Evolutionary conservation across 2,113 vertebrate species (phyloP).

Genomic region (Rhineura floridana): DNA sequence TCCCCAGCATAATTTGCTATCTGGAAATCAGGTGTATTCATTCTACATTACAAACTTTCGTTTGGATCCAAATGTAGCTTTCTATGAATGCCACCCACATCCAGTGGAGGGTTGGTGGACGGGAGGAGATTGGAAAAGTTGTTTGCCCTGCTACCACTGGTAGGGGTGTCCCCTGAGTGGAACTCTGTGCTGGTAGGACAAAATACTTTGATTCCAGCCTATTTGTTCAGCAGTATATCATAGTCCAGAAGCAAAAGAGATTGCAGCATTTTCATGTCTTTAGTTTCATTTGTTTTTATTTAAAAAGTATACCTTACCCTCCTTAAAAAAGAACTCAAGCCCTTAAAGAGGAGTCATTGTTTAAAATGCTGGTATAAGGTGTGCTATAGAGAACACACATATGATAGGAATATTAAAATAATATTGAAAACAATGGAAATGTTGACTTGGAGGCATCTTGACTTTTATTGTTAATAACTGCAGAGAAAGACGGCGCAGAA

Average conservation of each 20-base stretch:
- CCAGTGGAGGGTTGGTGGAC: too few relatives aligned
- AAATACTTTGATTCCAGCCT: neutral
- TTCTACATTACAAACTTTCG: neutral
- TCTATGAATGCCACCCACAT: neutral
- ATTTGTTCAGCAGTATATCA: neutral
- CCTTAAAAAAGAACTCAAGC: neutral
- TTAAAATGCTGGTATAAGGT: too few relatives aligned
- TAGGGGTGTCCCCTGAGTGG: too few relatives aligned
- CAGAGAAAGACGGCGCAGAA: conserved; percentile 82
- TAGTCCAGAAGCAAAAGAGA: neutral
- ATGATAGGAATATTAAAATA: neutral
- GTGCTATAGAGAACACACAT: neutral
- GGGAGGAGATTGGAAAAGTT: too few relatives aligned
- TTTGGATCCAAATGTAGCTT: too few relatives aligned
- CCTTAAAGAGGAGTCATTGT: too few relatives aligned
- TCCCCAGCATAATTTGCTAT: neutral
- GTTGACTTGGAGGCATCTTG: neutral
- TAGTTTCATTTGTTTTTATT: neutral
- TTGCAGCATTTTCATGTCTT: neutral
- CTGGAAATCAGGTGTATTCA: neutral
- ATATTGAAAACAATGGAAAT: neutral
- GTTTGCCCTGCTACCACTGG: too few relatives aligned
- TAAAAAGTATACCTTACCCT: neutral
- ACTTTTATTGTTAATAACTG: conserved; percentile 32
- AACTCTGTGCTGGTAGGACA: too few relatives aligned